Percentiles rank a stretch among this genome's conserved stretches.
These are phyloP conservation scores for Petrocephalus zakoni DNA, from an alignment of 2,113 vertebrate species.

Conservation along the genomic window DNA sequence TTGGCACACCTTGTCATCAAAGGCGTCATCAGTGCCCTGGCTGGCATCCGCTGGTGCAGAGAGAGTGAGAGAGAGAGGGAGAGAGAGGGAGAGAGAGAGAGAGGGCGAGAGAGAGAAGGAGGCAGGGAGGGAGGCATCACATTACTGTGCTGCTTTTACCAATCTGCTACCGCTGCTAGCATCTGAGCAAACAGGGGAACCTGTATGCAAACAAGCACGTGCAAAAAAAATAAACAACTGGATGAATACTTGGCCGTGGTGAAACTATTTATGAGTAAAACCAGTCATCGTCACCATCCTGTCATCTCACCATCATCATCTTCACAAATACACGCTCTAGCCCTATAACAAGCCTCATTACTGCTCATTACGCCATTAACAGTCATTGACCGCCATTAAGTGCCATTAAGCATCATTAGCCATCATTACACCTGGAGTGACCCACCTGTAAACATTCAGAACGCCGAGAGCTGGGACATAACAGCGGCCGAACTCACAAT, in stretches of 20 bases:
- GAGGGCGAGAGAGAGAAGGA: not conserved
- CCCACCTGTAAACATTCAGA: conserved; percentile 9
- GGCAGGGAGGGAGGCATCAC: not conserved
- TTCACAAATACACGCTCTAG: not conserved
- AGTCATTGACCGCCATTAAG: not conserved
- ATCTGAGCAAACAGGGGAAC: not conserved
- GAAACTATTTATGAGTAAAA: not conserved
- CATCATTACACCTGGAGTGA: conserved; percentile 9
- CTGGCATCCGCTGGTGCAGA: conserved; percentile 73
- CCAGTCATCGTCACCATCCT: not conserved
- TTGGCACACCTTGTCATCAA: conserved; percentile 90
- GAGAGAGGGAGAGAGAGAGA: conserved; percentile 42
- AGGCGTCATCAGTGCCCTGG: conserved; percentile 79
- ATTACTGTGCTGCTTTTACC: not conserved
- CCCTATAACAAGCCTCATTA: conserved; percentile 8
- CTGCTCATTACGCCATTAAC: not conserved
- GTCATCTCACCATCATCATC: not conserved
- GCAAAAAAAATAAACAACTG: not conserved
- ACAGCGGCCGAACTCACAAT: too few species aligned
- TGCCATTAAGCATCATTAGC: not conserved
- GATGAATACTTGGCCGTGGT: not conserved
- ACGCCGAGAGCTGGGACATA: not conserved
- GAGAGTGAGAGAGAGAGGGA: conserved; percentile 35
- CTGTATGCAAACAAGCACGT: not conserved
- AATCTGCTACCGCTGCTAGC: not conserved